Conservation (phyloP, 2,797 vertebrate genomes). For the Melopsittacus undulatus region DNA sequence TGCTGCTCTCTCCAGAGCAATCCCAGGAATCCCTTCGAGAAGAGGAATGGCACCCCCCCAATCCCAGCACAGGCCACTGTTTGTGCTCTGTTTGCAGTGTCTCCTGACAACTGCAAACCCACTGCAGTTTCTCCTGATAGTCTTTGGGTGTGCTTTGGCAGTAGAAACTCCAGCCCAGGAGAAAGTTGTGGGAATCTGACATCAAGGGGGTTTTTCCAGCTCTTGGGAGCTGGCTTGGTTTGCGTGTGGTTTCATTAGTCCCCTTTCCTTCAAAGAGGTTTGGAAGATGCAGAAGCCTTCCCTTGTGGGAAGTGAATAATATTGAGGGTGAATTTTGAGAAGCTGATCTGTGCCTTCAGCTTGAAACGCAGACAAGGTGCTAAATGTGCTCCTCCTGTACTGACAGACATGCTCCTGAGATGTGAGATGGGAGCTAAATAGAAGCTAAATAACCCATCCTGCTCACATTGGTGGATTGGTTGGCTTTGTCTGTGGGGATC, state of each 20-base stretch:
- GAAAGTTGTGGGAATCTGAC: background rate
- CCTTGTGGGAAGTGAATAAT: background rate
- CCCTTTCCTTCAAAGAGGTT: background rate
- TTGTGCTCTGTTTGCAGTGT: constrained; percentile 81
- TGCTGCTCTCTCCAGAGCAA: constrained; percentile 75
- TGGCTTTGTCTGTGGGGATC: background rate
- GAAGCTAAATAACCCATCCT: background rate
- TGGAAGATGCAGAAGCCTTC: background rate
- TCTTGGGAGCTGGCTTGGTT: background rate
- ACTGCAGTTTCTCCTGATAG: constrained; percentile 20
- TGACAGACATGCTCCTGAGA: background rate
- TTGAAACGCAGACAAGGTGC: background rate
- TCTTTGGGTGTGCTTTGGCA: background rate
- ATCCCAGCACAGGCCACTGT: constrained; percentile 40
- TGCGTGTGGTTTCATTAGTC: background rate
- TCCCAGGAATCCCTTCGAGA: constrained; percentile 80
- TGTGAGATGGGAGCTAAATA: rapidly evolving
- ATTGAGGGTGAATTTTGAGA: background rate
- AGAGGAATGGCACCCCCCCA: constrained; percentile 75
- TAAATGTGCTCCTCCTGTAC: background rate
- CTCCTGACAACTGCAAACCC: constrained; percentile 78
- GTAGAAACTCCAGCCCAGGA: background rate
- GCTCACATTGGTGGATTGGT: background rate
- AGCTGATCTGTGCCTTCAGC: background rate
- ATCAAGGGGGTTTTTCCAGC: background rate